phyloP scores from a whole-genome alignment of 2,888 invertebrate genomes.

The Erynnis tages region DNA sequence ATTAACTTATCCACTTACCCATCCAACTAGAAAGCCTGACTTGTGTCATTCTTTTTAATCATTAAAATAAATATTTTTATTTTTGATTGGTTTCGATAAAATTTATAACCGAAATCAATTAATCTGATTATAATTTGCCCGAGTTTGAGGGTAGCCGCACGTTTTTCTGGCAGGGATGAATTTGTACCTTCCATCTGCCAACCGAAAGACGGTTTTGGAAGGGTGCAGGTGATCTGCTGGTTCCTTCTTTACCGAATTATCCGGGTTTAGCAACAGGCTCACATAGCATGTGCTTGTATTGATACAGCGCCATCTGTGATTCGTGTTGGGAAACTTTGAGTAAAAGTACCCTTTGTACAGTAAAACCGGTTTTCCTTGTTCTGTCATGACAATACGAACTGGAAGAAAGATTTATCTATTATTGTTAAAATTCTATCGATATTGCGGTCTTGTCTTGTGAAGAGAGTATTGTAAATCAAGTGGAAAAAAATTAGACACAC shows the following conservation, averaged over 20 bases:
- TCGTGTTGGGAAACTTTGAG: slow-evolving; percentile 30
- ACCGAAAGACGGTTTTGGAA: slow-evolving; percentile 42
- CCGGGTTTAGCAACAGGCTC: slow-evolving; percentile 41
- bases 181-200: slow-evolving; percentile 40
- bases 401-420: not conserved
- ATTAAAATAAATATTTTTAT: too few relatives aligned
- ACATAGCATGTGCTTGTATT: slow-evolving; percentile 53
- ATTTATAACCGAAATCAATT: not conserved
- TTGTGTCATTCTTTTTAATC: too few relatives aligned
- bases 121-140: not conserved
- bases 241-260: slow-evolving; percentile 45
- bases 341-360: slow-evolving; percentile 33
- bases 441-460: too few relatives aligned
- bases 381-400: slow-evolving; percentile 7
- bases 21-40: too few relatives aligned
- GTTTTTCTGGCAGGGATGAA: slow-evolving; percentile 21
- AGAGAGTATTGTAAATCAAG: too few relatives aligned
- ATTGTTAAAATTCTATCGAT: not conserved
- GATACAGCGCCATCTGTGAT: slow-evolving; percentile 55
- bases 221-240: slow-evolving; percentile 46
- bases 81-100: too few relatives aligned
- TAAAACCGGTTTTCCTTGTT: not conserved
- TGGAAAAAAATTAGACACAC: too few relatives aligned
- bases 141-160: not conserved
- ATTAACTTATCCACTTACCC: too few relatives aligned